Evolutionary conservation across 2,797 vertebrate species (phyloP), one percentile per base, ranked within the genome.

Genomic region (Argyrosomus regius): DNA sequence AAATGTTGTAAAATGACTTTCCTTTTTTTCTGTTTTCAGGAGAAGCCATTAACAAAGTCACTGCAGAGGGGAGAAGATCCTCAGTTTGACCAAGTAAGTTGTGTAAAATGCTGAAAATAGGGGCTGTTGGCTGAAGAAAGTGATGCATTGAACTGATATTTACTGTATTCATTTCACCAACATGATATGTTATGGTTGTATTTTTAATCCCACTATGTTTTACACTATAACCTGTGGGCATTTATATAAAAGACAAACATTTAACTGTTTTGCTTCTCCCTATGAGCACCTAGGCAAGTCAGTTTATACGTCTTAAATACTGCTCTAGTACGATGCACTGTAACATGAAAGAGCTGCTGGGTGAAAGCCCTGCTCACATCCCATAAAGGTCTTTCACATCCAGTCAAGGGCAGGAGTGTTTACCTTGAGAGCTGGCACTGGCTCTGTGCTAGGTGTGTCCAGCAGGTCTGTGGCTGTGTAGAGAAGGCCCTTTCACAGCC

Each of bases 11-110:
- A 74, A 58, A 45, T 71, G 2, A n/a, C 6, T 1, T 0, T 1
- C 1, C 4, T n/a, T 48, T 54, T 54, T 63, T 24, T 95, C 82
- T 84, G 73, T 78, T 95, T 93, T 16, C 87, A 99, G 98, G 98
- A 99, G 91, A 99, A 98, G 90, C 96, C 97, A 14, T 94, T 99
- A 93, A 96, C 97, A 70, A 99, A 99, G 93, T 99, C 98, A 64
- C 94, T 99, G 13, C 98, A 99, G 89, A 96, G 97, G 92, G 97
- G 98, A 90, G 98, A 99, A 92, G 98, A 99, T 94, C 95, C 96
- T 66, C 98, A 98, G 79, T 99, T 99, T 95, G 98, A 99, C 93
- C 98, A 99, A 95, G 98, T 99, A 95, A 95, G 96, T 95, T 53
- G 53, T 72, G 14, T 58, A 22, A 73, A 80, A n/a, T 45, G 26